Evolutionary conservation across 2,113 vertebrate genomes (phyloP).

Genomic region (Nothobranchius kuhntae): DNA sequence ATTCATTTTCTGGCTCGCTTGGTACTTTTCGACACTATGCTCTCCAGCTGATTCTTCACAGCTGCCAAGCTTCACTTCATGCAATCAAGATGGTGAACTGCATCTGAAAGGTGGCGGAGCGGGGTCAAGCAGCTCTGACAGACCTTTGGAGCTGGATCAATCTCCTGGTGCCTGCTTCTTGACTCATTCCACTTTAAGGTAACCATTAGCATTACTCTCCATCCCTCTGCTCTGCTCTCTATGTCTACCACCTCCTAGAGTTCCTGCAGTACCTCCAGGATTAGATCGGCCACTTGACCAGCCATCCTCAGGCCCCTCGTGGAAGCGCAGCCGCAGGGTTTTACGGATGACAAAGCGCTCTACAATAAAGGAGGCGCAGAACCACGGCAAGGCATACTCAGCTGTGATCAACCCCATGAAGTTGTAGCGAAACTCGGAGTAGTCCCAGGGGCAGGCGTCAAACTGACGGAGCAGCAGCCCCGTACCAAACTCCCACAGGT

Average conservation of each 20-base stretch:
- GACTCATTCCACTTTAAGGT: slow-evolving; percentile 89
- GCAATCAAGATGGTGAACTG: slow-evolving; percentile 12
- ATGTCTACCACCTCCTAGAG: slow-evolving; percentile 59
- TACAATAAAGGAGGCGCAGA: slow-evolving; percentile 93
- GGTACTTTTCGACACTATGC: slow-evolving; percentile 17
- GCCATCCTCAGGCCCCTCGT: slow-evolving; percentile 83
- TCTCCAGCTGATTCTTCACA: slow-evolving; percentile 24
- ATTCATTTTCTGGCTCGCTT: slow-evolving; percentile 34
- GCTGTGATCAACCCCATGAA: slow-evolving; percentile 98
- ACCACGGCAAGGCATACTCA: slow-evolving; percentile 97
- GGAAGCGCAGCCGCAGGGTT: slow-evolving; percentile 90
- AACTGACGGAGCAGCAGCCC: slow-evolving; percentile 94
- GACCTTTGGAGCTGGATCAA: slow-evolving; percentile 20
- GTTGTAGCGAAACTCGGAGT: slow-evolving; percentile 96
- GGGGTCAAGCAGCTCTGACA: slow-evolving; percentile 22
- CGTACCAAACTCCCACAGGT: slow-evolving; percentile 95
- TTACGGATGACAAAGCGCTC: slow-evolving; percentile 95
- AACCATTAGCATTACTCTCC: slow-evolving; percentile 83
- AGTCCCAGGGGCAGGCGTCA: slow-evolving; percentile 97
- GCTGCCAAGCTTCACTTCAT: slow-evolving; percentile 10
- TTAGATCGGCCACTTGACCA: slow-evolving; percentile 38
- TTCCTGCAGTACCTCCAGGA: not conserved
- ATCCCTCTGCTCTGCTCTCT: slow-evolving; percentile 54
- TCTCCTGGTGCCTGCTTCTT: slow-evolving; percentile 1
- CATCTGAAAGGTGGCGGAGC: slow-evolving; percentile 27